These are phyloP conservation scores for Amphipyra berbera DNA, from an alignment of 2,888 invertebrate species.

Conservation along the genomic window DNA sequence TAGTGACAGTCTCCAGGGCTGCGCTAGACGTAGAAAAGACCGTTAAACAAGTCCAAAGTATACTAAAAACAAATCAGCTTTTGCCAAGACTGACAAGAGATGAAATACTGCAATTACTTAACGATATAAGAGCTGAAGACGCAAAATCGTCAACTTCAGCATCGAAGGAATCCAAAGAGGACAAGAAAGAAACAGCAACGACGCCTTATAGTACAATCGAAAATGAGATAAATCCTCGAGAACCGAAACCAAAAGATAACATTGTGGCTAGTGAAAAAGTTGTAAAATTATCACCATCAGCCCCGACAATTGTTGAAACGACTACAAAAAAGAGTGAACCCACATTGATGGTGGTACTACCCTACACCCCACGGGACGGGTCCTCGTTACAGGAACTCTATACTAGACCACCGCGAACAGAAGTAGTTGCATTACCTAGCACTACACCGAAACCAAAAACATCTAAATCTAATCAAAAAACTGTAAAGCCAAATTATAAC, in stretches of 20 bases:
- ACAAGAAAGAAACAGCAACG: slow-evolving; percentile 60
- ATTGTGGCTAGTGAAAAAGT: slow-evolving; percentile 54
- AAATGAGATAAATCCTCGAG: slow-evolving; percentile 70
- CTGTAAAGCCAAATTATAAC: slow-evolving; percentile 67
- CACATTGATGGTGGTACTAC: slow-evolving; percentile 92
- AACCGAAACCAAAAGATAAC: slow-evolving; percentile 58
- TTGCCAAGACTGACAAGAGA: slow-evolving; percentile 91
- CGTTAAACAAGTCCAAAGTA: slow-evolving; percentile 91
- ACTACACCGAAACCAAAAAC: slow-evolving; percentile 73
- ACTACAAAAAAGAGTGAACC: slow-evolving; percentile 73
- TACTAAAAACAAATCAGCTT: slow-evolving; percentile 90
- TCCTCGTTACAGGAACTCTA: slow-evolving; percentile 91
- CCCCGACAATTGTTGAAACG: slow-evolving; percentile 65
- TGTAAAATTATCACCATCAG: slow-evolving; percentile 46
- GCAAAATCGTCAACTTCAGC: slow-evolving; percentile 69
- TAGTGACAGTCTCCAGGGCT: slow-evolving; percentile 63
- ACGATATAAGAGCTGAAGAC: slow-evolving; percentile 91
- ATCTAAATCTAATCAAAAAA: slow-evolving; percentile 64
- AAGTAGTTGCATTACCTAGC: slow-evolving; percentile 83
- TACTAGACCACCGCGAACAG: slow-evolving; percentile 91
- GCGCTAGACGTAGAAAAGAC: slow-evolving; percentile 90
- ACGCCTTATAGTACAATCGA: slow-evolving; percentile 68
- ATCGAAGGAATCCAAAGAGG: slow-evolving; percentile 68
- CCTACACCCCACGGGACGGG: slow-evolving; percentile 90
- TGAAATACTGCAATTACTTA: slow-evolving; percentile 91